phyloP scores from a whole-genome alignment of 2,113 vertebrate species.

The Mus pahari region DNA sequence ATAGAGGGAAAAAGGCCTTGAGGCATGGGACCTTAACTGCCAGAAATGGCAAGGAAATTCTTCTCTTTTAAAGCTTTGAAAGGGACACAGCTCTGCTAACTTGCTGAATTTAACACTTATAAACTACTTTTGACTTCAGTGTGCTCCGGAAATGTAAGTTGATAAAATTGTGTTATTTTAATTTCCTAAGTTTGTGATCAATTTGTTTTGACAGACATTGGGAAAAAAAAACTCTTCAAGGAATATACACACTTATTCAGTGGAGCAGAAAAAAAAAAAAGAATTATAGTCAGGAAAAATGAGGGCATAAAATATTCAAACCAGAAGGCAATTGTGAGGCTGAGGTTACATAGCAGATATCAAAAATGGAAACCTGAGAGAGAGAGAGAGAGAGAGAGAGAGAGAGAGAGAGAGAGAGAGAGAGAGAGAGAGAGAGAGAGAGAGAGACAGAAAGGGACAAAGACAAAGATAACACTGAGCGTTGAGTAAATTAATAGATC shows the following conservation, averaged over 20 bases:
- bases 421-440: not conserved
- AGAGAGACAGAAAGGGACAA: not conserved
- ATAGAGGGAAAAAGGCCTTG: not conserved
- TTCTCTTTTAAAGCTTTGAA: not conserved
- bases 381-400: not conserved
- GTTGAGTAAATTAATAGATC: not conserved
- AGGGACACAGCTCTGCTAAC: not conserved
- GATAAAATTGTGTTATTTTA: not conserved
- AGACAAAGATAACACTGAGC: not conserved
- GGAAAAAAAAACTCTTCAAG: not conserved
- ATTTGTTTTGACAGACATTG: not conserved
- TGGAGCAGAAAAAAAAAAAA: not conserved
- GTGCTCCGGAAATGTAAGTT: not conserved
- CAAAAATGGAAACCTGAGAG: not conserved
- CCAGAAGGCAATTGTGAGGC: not conserved
- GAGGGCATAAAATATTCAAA: not conserved
- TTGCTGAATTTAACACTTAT: conserved; percentile 2
- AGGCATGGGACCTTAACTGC: not conserved
- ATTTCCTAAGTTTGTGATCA: not conserved
- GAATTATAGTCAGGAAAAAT: not conserved
- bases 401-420: too few relatives aligned
- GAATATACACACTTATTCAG: not conserved
- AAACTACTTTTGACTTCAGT: not conserved
- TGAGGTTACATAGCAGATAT: not conserved
- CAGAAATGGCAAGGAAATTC: not conserved